Percentiles rank a stretch among this genome's conserved stretches.
Conservation (phyloP, 2,888 invertebrate species). For the Drosophila pseudotakahashii region DNA sequence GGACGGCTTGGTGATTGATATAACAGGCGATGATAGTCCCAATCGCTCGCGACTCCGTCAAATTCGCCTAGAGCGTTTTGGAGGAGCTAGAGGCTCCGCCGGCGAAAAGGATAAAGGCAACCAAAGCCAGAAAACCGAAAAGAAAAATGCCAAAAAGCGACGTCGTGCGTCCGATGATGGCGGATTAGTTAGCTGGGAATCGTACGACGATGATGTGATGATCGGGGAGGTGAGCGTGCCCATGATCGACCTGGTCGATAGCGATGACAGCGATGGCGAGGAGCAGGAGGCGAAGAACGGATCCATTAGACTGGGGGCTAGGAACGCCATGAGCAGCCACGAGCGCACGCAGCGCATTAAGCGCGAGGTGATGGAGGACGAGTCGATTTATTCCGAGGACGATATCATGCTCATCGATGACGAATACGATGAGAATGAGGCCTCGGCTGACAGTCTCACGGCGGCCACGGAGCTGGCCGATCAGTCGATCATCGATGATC, state of each 20-base stretch:
- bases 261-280: slow-evolving; percentile 20
- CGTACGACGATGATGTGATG: slow-evolving; percentile 80
- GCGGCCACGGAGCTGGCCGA: slow-evolving; percentile 75
- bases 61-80: slow-evolving; percentile 77
- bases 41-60: slow-evolving; percentile 55
- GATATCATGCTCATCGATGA: slow-evolving; percentile 82
- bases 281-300: not conserved
- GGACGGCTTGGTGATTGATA: not conserved
- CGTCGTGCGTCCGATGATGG: slow-evolving; percentile 51
- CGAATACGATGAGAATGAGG: slow-evolving; percentile 62
- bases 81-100: not conserved
- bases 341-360: slow-evolving; percentile 79
- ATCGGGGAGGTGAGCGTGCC: slow-evolving; percentile 35
- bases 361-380: slow-evolving; percentile 81
- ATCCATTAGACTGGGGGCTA: not conserved
- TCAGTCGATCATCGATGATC: slow-evolving; percentile 80
- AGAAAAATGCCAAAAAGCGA: slow-evolving; percentile 46
- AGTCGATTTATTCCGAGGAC: slow-evolving; percentile 55
- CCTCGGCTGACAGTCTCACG: slow-evolving; percentile 30
- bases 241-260: slow-evolving; percentile 66
- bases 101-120: too few species aligned
- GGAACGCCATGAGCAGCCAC: slow-evolving; percentile 51
- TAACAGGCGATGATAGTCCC: slow-evolving; percentile 27
- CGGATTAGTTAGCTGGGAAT: slow-evolving; percentile 47
- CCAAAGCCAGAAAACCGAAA: too few species aligned